A percentile compares a stretch with the other conserved stretches of the same genome.
Conservation (phyloP, 2,888 invertebrate genomes). For the Lordiphosa andalusiaca region DNA sequence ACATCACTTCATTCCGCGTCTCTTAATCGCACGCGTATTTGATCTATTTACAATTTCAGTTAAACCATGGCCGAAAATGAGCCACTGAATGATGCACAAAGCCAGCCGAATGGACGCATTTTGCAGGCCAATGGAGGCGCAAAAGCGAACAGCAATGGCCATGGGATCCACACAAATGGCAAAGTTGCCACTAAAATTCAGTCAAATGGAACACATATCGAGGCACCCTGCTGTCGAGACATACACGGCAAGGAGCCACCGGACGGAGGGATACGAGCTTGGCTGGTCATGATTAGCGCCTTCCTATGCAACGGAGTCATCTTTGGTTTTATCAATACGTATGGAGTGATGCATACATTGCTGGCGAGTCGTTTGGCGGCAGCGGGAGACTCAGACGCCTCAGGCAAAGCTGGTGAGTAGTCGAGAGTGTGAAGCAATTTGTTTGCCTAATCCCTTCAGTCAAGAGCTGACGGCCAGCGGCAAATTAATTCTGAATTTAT, state of each 20-base stretch:
- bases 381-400: conserved; percentile 86
- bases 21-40: conserved; percentile 6
- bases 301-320: conserved; percentile 94
- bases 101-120: conserved; percentile 63
- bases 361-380: conserved; percentile 84
- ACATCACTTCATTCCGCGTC: not conserved
- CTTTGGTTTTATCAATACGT: conserved; percentile 94
- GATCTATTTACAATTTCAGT: conserved; percentile 17
- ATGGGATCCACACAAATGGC: conserved; percentile 34
- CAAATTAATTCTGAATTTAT: conserved; percentile 54
- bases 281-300: conserved; percentile 90
- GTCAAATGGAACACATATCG: conserved; percentile 59
- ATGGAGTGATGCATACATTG: conserved; percentile 87
- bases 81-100: conserved; percentile 62
- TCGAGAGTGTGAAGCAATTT: conserved; percentile 21
- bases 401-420: conserved; percentile 89
- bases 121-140: conserved; percentile 51
- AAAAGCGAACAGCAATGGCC: conserved; percentile 24
- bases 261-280: conserved; percentile 90
- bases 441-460: conserved; percentile 43
- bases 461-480: conserved; percentile 35
- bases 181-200: conserved; percentile 22
- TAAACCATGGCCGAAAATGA: conserved; percentile 72
- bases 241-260: conserved; percentile 82
- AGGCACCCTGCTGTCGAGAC: conserved; percentile 75